Base-by-base conservation (phyloP, 1,140 invertebrate species). In the Vanessa atalanta region DNA sequence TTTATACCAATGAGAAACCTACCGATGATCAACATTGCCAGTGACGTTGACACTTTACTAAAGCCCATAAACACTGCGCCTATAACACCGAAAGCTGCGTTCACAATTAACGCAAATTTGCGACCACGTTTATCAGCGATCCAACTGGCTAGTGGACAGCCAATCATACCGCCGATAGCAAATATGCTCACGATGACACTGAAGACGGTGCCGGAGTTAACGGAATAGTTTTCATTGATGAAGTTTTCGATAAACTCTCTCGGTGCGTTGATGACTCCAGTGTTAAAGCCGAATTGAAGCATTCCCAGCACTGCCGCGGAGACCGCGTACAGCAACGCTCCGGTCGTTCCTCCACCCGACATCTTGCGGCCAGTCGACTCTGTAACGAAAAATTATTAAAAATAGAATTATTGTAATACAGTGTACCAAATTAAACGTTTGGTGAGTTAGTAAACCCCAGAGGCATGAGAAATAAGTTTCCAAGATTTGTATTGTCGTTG, bases 231-330 rank as follows among this genome's bases (percentile, higher is more conserved):
- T 83, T 96, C 95, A 84, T 96, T 96, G 94, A 99, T 98, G 91
- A 99, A 99, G 77, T 96, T 96, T 90, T 98, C 97, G 81, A 99
- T 99, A 89, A 98, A 97, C 94, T 94, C 94, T 94, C 98, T 96
- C 53, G 99, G 99, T 72, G 98, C 97, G 94, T 99, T 99, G 88
- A 99, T 98, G 72, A 99, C 98, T 78, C 98, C 98, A 12, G 98
- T 99, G 92, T 99, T 99, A 94, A 98, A 99, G 79, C 99, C 99
- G 93, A 99, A 99, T 93, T 99, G 98, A 83, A 99, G 95, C 96
- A 99, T 99, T 20, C 99, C 97, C 79, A 99, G 95, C 77, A 99
- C 98, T 68, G 98, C 98, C 70, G 98, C 96, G 84, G 97, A 95
- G 91, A 99, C 98, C 79, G 98, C 96, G 93, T 98, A 98, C 79